phyloP scores from a whole-genome alignment of 2,113 vertebrate genomes.

The Oncorhynchus gorbuscha region DNA sequence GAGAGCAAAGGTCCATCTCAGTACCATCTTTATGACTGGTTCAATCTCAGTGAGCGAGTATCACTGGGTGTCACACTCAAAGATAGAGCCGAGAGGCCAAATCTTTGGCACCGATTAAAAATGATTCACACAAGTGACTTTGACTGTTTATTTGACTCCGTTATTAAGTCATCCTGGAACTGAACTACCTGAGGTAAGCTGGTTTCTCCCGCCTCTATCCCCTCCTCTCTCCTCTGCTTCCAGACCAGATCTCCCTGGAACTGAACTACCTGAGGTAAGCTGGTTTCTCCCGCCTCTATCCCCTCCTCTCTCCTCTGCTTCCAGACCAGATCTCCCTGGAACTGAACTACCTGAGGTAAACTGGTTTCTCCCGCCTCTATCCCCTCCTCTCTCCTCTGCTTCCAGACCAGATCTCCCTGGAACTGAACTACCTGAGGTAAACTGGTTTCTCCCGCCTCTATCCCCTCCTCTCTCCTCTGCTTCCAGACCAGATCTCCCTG shows the following conservation, averaged over 20 bases:
- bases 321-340: conserved; percentile 87
- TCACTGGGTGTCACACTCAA: neutral
- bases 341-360: conserved; percentile 52
- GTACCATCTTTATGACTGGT: neutral
- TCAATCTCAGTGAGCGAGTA: neutral
- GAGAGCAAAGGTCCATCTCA: neutral
- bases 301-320: conserved; percentile 28
- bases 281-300: conserved; percentile 21
- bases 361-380: conserved; percentile 22
- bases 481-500: conserved; percentile 85
- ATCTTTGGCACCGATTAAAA: neutral
- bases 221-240: conserved; percentile 30
- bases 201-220: conserved; percentile 23
- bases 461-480: conserved; percentile 24
- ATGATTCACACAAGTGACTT: neutral
- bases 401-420: conserved; percentile 86
- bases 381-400: conserved; percentile 26
- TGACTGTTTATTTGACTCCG: neutral
- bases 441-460: conserved; percentile 24
- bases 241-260: conserved; percentile 88
- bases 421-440: conserved; percentile 53
- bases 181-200: conserved; percentile 46
- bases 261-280: conserved; percentile 51
- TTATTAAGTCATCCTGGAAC: neutral
- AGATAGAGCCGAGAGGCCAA: neutral